Evolutionary conservation across 2,888 invertebrate species (phyloP), one percentile per base, ranked within the genome.

Genomic region (Barypeithes pellucidus): DNA sequence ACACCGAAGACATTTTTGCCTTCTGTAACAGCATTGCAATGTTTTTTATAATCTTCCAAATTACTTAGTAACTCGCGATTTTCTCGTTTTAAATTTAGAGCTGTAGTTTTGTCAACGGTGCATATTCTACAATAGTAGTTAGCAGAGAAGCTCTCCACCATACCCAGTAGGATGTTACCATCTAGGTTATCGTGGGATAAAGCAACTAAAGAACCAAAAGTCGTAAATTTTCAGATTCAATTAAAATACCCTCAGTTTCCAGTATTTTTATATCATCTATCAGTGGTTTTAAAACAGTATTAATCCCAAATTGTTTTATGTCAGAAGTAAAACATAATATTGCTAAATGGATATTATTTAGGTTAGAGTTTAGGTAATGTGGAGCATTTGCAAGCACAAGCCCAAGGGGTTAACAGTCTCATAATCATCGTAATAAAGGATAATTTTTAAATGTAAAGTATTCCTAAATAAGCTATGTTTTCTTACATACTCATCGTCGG

Each of bases 101-200:
- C 14, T 2, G 5, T 14, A 14, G n/a, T 43, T 43, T 43, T 43
- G n/a, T 43, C 14, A 14, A 43, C 14, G 5, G 14, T 43, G n/a
- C 43, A 43, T 14, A 43, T 63, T 50, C 29, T 24, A 20, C 50
- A 65, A 74, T n/a, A 52, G 18, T 52, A 52, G 50, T 39, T 73
- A 11, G 80, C 79, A 45, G 57, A 62, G 70, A 80, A 80, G 22
- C 78, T 79, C 68, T 80, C 77, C 3, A 77, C 77, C 66, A 79
- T 61, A 12, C 79, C 78, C 36, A 57, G 76, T 8, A 80, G 18
- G 12, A 45, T 60, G 54, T 79, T 77, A 3, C 71, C 79, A 16
- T 76, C 77, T 33, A 78, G 59, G 73, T 79, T 80, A 72, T 76
- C 79, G 67, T 62, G 71, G 29, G 70, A 63, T 11, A 77, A 50